phyloP scores from a whole-genome alignment of 2,888 invertebrate species.

The Spatulosminthurus flaviceps region DNA sequence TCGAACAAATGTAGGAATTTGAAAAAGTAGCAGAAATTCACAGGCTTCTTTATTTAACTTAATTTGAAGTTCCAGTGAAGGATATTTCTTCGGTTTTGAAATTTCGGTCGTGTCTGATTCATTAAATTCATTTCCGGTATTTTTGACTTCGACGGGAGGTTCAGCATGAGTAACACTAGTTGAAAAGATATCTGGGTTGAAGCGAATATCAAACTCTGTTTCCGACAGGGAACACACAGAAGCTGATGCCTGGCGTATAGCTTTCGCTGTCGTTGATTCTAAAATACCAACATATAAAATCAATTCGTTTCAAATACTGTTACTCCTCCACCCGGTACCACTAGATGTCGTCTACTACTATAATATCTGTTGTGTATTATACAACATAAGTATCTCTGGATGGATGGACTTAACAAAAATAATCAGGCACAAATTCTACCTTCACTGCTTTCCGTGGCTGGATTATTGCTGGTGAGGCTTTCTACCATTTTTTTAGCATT shows the following conservation, averaged over 20 bases:
- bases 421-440: constrained; percentile 67
- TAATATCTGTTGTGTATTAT: no score
- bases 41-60: constrained; percentile 90
- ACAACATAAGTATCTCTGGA: no score
- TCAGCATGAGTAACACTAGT: constrained; percentile 88
- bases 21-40: constrained; percentile 89
- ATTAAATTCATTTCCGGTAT: constrained; percentile 71
- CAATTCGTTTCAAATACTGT: not conserved
- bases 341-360: no score
- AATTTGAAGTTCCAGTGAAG: constrained; percentile 61
- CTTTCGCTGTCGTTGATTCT: constrained; percentile 64
- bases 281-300: not conserved
- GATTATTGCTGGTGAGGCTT: constrained; percentile 81
- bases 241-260: constrained; percentile 85
- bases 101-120: constrained; percentile 42
- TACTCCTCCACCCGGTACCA: no score
- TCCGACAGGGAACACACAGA: constrained; percentile 95
- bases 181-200: constrained; percentile 98
- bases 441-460: constrained; percentile 79
- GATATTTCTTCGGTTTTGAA: constrained; percentile 58
- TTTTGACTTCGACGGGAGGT: constrained; percentile 38
- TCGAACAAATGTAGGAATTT: constrained; percentile 89
- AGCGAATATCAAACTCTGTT: constrained; percentile 94
- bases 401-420: not conserved
- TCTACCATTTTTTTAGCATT: constrained; percentile 93